phyloP scores from a whole-genome alignment of 2,113 vertebrate species.

The Erinaceus europaeus region DNA sequence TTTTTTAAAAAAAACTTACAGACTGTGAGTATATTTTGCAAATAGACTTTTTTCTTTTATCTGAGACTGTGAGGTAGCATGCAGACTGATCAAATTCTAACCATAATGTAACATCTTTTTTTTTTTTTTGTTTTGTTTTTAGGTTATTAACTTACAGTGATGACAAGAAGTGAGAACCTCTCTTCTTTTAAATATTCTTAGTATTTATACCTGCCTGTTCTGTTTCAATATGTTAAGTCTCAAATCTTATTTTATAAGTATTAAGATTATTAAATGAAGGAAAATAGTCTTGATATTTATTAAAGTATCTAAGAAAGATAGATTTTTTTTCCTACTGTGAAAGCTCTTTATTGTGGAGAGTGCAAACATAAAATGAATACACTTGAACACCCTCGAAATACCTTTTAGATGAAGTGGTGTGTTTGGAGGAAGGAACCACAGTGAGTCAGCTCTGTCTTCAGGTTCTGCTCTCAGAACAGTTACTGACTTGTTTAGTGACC shows the following conservation, averaged over 20 bases:
- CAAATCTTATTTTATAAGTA: constrained; percentile 29
- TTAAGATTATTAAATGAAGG: constrained; percentile 17
- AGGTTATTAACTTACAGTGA: neutral
- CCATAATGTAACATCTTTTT: neutral
- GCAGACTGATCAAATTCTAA: constrained; percentile 6
- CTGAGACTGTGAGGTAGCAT: neutral
- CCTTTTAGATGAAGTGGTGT: neutral
- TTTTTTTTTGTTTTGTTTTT: neutral
- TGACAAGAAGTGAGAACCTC: neutral
- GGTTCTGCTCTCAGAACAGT: constrained; percentile 15
- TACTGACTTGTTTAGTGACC: constrained; percentile 48
- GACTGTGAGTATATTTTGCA: neutral
- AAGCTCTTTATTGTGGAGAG: neutral
- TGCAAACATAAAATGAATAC: neutral
- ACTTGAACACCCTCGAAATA: constrained; percentile 30
- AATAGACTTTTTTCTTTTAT: constrained; percentile 16
- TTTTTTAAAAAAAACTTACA: constrained; percentile 36
- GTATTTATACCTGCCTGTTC: neutral
- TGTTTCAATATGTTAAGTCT: neutral
- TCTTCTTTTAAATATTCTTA: neutral
- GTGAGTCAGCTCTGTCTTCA: constrained; percentile 59
- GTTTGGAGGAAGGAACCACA: neutral
- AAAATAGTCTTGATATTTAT: constrained; percentile 15
- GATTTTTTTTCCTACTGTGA: neutral
- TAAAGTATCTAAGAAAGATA: neutral